Percentiles rank a stretch among this genome's conserved stretches.
phyloP scores from a whole-genome alignment of 2,113 vertebrate genomes.

The Thunnus maccoyii region DNA sequence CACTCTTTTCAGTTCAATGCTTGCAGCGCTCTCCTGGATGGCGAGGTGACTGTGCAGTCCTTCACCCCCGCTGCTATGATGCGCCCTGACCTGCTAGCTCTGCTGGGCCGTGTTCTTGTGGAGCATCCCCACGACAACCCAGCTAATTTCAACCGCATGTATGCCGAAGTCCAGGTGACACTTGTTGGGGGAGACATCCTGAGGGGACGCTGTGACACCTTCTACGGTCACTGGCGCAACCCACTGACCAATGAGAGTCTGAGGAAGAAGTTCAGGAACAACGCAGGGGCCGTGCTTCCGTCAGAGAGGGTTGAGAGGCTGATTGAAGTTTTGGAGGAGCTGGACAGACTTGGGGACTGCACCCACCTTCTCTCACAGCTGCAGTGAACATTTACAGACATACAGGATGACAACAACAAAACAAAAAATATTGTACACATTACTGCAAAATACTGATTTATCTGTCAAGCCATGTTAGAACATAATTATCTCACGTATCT shows the following conservation, averaged over 20 bases:
- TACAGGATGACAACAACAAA: too few relatives aligned
- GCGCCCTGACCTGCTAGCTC: slow-evolving; percentile 83
- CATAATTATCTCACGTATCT: too few relatives aligned
- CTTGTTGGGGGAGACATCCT: slow-evolving; percentile 85
- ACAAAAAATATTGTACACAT: too few relatives aligned
- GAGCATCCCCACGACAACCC: slow-evolving; percentile 89
- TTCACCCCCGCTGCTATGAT: slow-evolving; percentile 80
- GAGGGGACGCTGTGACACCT: slow-evolving; percentile 88
- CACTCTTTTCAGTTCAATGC: slow-evolving; percentile 94
- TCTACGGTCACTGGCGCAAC: slow-evolving; percentile 93
- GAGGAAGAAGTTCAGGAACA: slow-evolving; percentile 88
- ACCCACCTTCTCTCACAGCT: slow-evolving; percentile 81
- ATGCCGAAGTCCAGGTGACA: slow-evolving; percentile 87
- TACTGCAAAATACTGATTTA: too few relatives aligned
- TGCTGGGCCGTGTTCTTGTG: slow-evolving; percentile 87
- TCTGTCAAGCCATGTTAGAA: too few relatives aligned
- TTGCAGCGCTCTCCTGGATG: slow-evolving; percentile 89
- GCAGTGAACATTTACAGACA: slow-evolving; percentile 66
- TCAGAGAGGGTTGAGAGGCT: slow-evolving; percentile 82
- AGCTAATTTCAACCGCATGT: slow-evolving; percentile 91
- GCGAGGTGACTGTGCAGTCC: slow-evolving; percentile 85
- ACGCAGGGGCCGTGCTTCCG: slow-evolving; percentile 83
- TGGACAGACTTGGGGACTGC: slow-evolving; percentile 68
- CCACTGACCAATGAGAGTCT: slow-evolving; percentile 89
- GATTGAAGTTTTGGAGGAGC: slow-evolving; percentile 81